phyloP scores from a whole-genome alignment of 1,140 invertebrate genomes.

The Oncopodura yosiiana region DNA sequence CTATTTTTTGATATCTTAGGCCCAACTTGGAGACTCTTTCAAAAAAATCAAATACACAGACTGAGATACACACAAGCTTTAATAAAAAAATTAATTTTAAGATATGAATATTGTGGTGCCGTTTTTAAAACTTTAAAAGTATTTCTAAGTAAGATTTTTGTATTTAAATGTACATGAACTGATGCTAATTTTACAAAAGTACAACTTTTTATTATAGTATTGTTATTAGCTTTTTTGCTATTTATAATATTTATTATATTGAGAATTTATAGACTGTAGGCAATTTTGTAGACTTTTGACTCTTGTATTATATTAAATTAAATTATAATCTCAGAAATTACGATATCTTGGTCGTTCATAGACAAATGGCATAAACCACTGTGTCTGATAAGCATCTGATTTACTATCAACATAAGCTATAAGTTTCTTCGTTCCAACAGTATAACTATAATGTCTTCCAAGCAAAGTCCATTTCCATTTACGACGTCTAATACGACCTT shows the following conservation, averaged over 20 bases:
- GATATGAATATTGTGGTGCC: too few relatives aligned
- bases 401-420: slow-evolving; percentile 5
- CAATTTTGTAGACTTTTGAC: background rate
- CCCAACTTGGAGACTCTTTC: background rate
- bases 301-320: background rate
- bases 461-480: background rate
- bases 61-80: too few relatives aligned
- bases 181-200: background rate
- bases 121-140: too few relatives aligned
- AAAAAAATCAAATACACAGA: background rate
- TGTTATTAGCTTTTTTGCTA: background rate
- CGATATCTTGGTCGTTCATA: slow-evolving; percentile 5
- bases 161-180: too few relatives aligned
- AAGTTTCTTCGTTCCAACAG: background rate
- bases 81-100: too few relatives aligned
- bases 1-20: background rate
- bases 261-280: background rate
- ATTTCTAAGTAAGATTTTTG: too few relatives aligned
- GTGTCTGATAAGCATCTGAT: background rate
- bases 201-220: background rate
- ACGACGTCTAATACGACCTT: background rate
- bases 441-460: slow-evolving; percentile 8
- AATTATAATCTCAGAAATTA: background rate
- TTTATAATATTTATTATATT: background rate
- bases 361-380: slow-evolving; percentile 11